These are phyloP conservation scores for Sebastes fasciatus DNA, from an alignment of 2,113 vertebrate genomes.

Conservation along the genomic window DNA sequence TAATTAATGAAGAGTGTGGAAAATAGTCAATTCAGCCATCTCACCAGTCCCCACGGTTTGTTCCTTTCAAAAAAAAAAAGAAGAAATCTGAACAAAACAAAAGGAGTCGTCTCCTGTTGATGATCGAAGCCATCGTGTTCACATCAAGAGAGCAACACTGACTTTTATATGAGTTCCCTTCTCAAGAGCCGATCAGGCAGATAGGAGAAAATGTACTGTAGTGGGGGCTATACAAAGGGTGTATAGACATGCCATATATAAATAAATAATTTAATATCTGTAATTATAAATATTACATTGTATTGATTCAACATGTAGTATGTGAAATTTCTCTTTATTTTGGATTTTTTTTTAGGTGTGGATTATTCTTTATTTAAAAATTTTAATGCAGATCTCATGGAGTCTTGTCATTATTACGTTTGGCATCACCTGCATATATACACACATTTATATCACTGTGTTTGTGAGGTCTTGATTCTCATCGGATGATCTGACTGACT, in stretches of 20 bases:
- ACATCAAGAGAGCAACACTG: slow-evolving; percentile 17
- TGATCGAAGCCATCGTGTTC: slow-evolving; percentile 50
- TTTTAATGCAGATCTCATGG: slow-evolving; percentile 64
- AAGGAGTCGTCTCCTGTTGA: slow-evolving; percentile 3
- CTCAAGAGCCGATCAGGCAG: slow-evolving; percentile 50
- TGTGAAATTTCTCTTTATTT: slow-evolving; percentile 75
- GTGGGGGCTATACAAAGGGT: slow-evolving; percentile 54
- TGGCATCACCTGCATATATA: not conserved
- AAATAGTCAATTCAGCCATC: slow-evolving; percentile 28
- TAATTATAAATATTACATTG: slow-evolving; percentile 79
- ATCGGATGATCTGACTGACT: not conserved
- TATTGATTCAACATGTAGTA: slow-evolving; percentile 76
- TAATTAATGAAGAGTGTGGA: slow-evolving; percentile 26
- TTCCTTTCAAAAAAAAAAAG: slow-evolving; percentile 9
- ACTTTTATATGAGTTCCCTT: slow-evolving; percentile 54
- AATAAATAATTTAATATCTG: slow-evolving; percentile 78
- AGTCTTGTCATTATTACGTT: slow-evolving; percentile 67
- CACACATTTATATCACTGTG: not conserved
- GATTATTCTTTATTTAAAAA: slow-evolving; percentile 82
- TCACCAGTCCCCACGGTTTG: slow-evolving; percentile 21
- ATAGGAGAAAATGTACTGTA: slow-evolving; percentile 32
- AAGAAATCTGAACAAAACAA: not conserved
- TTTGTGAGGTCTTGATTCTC: not conserved
- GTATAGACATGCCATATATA: slow-evolving; percentile 79
- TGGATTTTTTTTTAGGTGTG: slow-evolving; percentile 74